Base-by-base conservation (phyloP, 2,888 invertebrate genomes). In the Hirtodrosophila duncani region DNA sequence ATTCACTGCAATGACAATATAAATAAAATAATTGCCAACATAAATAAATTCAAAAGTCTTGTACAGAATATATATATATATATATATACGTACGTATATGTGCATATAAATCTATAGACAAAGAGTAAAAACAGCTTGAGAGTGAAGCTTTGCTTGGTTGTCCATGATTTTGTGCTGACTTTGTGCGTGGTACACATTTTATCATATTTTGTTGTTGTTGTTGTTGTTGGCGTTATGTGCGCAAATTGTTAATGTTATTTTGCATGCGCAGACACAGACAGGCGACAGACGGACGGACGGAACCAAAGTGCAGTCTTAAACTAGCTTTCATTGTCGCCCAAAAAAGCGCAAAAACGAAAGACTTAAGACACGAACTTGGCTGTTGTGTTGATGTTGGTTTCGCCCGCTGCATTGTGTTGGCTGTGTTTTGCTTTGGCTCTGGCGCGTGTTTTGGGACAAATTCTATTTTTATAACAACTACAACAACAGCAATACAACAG, bases 21-120 rank as follows among this genome's bases (percentile, higher is more conserved):
- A 83, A 83, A 84, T 84, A 83, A 84, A 84, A 83, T 83, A 83
- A 84, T 82, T 81, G 81, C 67, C 67, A 74, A 62, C 75, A 84
- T 84, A 83, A 83, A 84, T 84, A 82, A 83, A 82, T 81, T 71
- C 65, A 79, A 58, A 67, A 67, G 29, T 65, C 51, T 51, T 51
- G 67, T 56, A 63, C 38, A 62, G 44, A 44, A 53, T 24, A 44
- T 33, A 36, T 44, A 27, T 44, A 30, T 41, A 26, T 21, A 21
- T 23, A 23, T n/a, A n/a, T n/a, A n/a, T n/a, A n/a, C n/a, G n/a
- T n/a, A n/a, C n/a, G n/a, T n/a, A n/a, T n/a, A n/a, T n/a, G n/a
- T n/a, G n/a, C n/a, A n/a, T n/a, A 36, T 33, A 5, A 10, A 10
- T 4, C 7, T n/a, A 23, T 5, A 23, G 9, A 13, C 2, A 27